Evolutionary conservation across 2,113 vertebrate species (phyloP), one percentile per base, ranked within the genome.

Genomic region (Bagarius yarrelli): DNA sequence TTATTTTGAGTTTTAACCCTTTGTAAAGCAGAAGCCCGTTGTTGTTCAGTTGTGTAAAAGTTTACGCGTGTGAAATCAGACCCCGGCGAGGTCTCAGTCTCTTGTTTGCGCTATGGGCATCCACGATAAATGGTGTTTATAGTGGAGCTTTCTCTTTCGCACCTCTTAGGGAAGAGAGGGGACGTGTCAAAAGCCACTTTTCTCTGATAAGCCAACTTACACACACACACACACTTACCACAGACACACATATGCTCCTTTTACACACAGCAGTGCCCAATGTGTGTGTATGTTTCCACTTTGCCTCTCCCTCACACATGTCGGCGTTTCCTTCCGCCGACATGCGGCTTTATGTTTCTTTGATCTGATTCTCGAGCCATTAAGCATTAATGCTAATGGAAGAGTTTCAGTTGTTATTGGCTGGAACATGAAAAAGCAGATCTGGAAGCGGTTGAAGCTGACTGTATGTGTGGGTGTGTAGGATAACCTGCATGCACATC

Each of bases 251-350:
- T 40, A 25, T 25, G 30, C 60, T 86, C 71, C 80, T 81, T 83
- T 73, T 80, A 32, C 25, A 59, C 40, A 52, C 36, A 25, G 19
- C 47, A 11, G 70, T 50, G 32, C 36, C 21, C 56, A 52, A 13
- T 21, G 78, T 78, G 53, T 76, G 44, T 47, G 44, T 47, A 8
- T 47, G 44, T 47, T 83, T 79, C 52, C 76, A 84, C 83, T 79
- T 81, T 86, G 79, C 84, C 85, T 85, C 83, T 85, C 88, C 87
- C 86, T 89, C 86, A 84, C 76, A 56, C 44, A 47, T 75, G 82
- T 53, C 1, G n/a, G n/a, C n/a, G n/a, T 4, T 61, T 76, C 87
- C 75, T 44, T 83, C 79, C 59, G 73, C 66, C 80, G 40, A 80
- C n/a, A n/a, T 53, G 53, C 63, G 16, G 69, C 57, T 19, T 83